Evolutionary conservation across 2,888 invertebrate species (phyloP).

Genomic region (Thelaira solivaga): DNA sequence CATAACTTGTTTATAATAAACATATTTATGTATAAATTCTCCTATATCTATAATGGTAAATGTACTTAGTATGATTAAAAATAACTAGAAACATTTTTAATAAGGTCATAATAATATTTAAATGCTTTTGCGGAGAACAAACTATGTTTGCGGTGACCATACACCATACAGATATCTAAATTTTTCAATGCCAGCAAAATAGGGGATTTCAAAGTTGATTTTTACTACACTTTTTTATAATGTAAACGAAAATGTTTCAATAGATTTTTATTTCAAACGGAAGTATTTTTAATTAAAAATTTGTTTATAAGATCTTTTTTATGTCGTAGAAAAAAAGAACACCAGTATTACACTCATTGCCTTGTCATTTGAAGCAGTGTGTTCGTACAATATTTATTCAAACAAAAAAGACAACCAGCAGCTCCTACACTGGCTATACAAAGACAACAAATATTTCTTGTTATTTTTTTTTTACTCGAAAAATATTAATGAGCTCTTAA

Average conservation of each 20-base stretch:
- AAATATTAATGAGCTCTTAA: constrained; percentile 62
- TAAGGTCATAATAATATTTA: too few species aligned
- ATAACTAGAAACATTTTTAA: too few species aligned
- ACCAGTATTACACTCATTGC: not conserved
- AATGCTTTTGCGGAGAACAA: too few species aligned
- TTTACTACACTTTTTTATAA: not conserved
- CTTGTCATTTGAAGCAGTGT: not conserved
- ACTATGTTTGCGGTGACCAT: too few species aligned
- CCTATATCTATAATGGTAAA: too few species aligned
- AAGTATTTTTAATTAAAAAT: constrained; percentile 46
- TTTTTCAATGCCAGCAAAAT: too few species aligned
- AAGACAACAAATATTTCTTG: not conserved
- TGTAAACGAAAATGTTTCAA: not conserved
- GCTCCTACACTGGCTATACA: constrained; percentile 5
- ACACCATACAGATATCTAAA: too few species aligned
- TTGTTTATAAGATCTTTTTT: constrained; percentile 30
- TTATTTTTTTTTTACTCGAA: not conserved
- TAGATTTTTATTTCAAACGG: constrained; percentile 44
- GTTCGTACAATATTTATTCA: not conserved
- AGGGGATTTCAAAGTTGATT: not conserved
- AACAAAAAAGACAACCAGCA: not conserved
- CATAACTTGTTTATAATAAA: too few species aligned
- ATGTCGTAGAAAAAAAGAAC: constrained; percentile 12
- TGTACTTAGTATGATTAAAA: too few species aligned
- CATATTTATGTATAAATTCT: too few species aligned